phyloP scores from a whole-genome alignment of 2,113 vertebrate genomes.

The Rallus limicola region DNA sequence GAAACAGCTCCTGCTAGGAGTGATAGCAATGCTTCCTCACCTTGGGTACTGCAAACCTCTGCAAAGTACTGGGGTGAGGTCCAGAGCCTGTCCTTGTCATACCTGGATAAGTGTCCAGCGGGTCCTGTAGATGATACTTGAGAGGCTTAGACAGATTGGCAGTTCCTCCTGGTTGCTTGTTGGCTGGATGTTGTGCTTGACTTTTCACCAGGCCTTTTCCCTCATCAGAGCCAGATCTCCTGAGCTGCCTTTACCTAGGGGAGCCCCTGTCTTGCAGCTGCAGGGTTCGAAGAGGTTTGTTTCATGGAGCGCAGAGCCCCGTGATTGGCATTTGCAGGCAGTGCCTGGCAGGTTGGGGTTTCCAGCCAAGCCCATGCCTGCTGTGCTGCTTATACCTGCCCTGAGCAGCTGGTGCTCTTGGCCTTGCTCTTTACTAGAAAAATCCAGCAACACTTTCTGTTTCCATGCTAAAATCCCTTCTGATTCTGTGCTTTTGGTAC shows the following conservation, averaged over 20 bases:
- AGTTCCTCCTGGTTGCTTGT: neutral
- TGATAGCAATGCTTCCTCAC: neutral
- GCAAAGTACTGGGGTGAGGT: neutral
- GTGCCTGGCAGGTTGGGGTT: neutral
- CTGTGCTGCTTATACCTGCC: neutral
- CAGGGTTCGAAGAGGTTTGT: neutral
- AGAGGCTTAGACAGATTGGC: neutral
- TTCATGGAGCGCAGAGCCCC: neutral
- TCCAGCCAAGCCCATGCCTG: neutral
- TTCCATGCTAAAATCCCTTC: neutral
- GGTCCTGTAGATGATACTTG: neutral
- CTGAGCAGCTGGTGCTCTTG: neutral
- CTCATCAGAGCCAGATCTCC: neutral
- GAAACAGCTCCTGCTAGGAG: neutral
- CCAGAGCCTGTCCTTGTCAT: neutral
- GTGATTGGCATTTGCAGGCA: rapidly evolving
- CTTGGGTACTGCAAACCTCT: neutral
- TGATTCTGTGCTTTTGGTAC: neutral
- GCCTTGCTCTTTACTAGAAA: neutral
- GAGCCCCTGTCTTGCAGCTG: neutral
- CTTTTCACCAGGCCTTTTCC: neutral
- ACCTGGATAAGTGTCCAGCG: neutral
- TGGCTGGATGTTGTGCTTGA: neutral
- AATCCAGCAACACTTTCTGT: neutral
- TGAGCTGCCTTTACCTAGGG: neutral